These are phyloP conservation scores for Passer domesticus DNA, from an alignment of 2,113 vertebrate species.

Conservation along the genomic window DNA sequence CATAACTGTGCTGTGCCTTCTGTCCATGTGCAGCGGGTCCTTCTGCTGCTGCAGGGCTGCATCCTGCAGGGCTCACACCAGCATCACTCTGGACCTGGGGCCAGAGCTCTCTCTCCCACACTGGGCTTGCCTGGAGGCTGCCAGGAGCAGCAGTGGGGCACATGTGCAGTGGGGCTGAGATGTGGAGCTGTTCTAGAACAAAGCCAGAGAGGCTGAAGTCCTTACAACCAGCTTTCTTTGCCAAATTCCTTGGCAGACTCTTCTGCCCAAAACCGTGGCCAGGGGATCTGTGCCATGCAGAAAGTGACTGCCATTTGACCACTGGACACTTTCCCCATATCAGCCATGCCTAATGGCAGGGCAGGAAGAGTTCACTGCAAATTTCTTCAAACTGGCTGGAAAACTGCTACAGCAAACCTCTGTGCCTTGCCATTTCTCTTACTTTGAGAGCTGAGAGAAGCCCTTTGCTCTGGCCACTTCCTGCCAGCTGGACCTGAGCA, in stretches of 20 bases:
- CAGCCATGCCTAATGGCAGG: background rate
- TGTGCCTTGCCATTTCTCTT: background rate
- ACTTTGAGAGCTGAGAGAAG: background rate
- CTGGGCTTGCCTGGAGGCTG: background rate
- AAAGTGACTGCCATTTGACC: background rate
- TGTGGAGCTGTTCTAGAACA: background rate
- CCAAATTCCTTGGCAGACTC: background rate
- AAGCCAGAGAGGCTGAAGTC: background rate
- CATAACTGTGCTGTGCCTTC: background rate
- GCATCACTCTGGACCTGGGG: background rate
- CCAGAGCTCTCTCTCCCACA: accelerated
- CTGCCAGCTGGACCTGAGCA: background rate
- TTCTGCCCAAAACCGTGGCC: background rate
- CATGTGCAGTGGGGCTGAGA: background rate
- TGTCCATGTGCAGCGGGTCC: accelerated
- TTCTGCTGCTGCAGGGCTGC: background rate
- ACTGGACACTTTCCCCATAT: background rate
- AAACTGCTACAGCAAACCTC: background rate
- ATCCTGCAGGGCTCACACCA: accelerated
- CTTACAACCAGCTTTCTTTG: background rate
- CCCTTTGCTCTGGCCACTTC: background rate
- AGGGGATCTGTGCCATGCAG: background rate
- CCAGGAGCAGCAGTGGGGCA: background rate
- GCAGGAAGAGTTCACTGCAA: background rate
- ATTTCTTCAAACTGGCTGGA: background rate